Evolutionary conservation across 2,888 invertebrate genomes (phyloP).

Genomic region (Meloe dianella): DNA sequence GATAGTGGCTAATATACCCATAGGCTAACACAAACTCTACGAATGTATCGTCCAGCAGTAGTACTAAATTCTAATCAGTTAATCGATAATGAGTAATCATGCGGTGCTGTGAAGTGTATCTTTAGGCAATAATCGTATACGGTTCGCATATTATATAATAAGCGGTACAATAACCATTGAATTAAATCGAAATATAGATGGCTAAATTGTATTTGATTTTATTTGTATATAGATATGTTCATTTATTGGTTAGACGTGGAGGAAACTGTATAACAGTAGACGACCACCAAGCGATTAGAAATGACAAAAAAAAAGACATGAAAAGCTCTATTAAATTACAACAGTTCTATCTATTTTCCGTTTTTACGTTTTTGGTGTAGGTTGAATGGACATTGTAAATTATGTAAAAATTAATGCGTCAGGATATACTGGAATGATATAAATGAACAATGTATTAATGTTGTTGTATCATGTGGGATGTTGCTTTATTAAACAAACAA

Average conservation of each 20-base stretch:
- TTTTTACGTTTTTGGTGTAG: conserved; percentile 13
- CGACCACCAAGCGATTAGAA: neutral
- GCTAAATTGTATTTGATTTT: neutral
- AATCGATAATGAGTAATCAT: conserved; percentile 41
- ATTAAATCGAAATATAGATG: neutral
- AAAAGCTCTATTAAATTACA: conserved; percentile 29
- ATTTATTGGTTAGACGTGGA: neutral
- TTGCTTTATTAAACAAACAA: conserved; percentile 17
- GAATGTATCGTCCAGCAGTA: conserved; percentile 26
- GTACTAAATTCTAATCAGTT: conserved; percentile 32
- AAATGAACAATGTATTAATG: conserved; percentile 32
- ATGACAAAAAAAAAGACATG: neutral
- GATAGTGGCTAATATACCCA: neutral
- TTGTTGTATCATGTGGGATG: conserved; percentile 24
- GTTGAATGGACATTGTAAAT: conserved; percentile 21
- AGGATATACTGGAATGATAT: conserved; percentile 26
- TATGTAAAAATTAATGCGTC: conserved; percentile 30
- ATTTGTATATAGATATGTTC: too few species aligned
- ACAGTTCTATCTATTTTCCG: neutral
- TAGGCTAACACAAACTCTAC: neutral
- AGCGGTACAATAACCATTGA: neutral
- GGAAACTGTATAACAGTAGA: neutral
- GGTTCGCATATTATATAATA: conserved; percentile 11
- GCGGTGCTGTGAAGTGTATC: conserved; percentile 33
- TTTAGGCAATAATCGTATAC: conserved; percentile 20